These are phyloP conservation scores for Caenorhabditis tropicalis DNA, from an alignment of 1,140 invertebrate genomes.

Conservation along the genomic window DNA sequence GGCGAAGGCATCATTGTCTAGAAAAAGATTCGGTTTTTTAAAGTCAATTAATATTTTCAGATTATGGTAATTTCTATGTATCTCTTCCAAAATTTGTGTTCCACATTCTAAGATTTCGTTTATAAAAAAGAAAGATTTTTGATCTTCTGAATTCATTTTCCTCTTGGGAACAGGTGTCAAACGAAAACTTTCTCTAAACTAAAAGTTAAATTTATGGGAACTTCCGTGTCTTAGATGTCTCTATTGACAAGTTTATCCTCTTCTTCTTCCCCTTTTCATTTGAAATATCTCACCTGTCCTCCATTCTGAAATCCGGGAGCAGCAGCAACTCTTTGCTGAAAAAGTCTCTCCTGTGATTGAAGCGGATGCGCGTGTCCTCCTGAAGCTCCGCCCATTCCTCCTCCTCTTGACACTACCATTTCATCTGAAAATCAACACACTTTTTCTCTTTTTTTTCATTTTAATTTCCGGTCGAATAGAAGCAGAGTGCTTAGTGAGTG, in stretches of 20 bases:
- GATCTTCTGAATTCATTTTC: background rate
- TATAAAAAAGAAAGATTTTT: too few species aligned
- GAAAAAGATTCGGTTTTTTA: too few species aligned
- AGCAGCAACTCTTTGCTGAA: conserved; percentile 21
- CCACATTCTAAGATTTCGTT: too few species aligned
- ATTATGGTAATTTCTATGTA: background rate
- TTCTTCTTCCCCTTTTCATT: background rate
- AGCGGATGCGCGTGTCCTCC: conserved; percentile 56
- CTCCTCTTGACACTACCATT: conserved; percentile 2
- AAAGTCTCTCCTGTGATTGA: conserved; percentile 1
- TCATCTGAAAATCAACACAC: conserved; percentile 15
- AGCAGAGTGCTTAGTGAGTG: conserved; percentile 32
- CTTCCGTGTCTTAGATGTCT: background rate
- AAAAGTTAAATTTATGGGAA: background rate
- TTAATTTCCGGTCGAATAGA: conserved; percentile 28
- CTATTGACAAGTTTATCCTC: background rate
- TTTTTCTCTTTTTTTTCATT: background rate
- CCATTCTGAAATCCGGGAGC: conserved; percentile 36
- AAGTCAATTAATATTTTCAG: too few species aligned
- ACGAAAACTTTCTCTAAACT: background rate
- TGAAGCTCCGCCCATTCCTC: background rate
- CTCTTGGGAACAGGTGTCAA: conserved; percentile 13
- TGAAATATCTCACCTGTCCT: background rate
- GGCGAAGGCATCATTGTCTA: background rate
- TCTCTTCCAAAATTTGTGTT: too few species aligned